Evolutionary conservation across 1,140 invertebrate genomes (phyloP), one percentile per base, ranked within the genome.

Genomic region (Cyclina sinensis): DNA sequence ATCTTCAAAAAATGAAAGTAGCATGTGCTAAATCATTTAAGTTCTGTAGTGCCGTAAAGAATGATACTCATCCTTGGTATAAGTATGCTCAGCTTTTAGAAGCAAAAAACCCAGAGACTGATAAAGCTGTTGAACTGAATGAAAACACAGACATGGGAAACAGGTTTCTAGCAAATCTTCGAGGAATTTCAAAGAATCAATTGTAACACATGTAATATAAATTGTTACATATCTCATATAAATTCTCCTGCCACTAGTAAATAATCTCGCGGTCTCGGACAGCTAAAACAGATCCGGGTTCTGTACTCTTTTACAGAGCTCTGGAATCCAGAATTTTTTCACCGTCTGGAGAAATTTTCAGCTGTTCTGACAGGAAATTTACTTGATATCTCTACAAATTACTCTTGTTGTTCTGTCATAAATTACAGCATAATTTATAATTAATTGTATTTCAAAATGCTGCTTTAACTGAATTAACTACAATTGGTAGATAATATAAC

Each of bases 21-120:
- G 16, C 65, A 70, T 70, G 32, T 70, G 65, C 32, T 70, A 70
- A 70, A 70, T 70, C 65, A 70, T 70, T 70, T 70, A 37, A 70
- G 32, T 27, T 70, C 65, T 70, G 21, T 39, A 70, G 4, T 70
- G 4, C 21, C 2, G 65, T 37, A 70, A 11, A 37, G 37, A 30
- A 18, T 37, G 32, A 70, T 37, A 70, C 12, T 70, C 16, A 18
- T n/a, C 65, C 65, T 70, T 18, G 54, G 7, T 57, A 18, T 43
- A 43, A 7, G 43, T 43, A 43, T 14, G 43, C 14, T 7, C 43
- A 43, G 43, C 4, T 43, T 7, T 43, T 7, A 14, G 14, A 43
- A 14, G 5, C 4, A 43, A 43, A 62, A 62, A 62, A 9, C 3
- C n/a, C 24, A 27, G 27, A 62, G 57, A 62, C 27, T 5, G 27